phyloP scores from a whole-genome alignment of 2,797 vertebrate species.

The Phataginus tetradactyla region DNA sequence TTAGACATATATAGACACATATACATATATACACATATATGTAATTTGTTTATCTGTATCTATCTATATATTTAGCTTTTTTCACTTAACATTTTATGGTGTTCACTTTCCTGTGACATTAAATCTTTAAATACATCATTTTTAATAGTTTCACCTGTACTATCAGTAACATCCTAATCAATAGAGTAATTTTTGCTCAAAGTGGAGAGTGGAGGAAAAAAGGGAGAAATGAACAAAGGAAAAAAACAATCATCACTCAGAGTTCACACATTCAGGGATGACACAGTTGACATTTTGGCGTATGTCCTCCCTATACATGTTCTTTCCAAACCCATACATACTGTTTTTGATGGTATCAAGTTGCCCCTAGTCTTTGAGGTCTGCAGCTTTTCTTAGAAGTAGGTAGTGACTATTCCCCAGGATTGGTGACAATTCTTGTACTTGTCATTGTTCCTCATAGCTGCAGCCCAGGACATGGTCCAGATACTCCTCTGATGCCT shows the following conservation, averaged over 20 bases:
- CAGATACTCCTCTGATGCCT: too few relatives aligned
- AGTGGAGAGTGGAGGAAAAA: background rate
- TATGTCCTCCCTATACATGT: background rate
- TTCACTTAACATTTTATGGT: background rate
- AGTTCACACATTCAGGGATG: background rate
- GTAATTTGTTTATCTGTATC: too few relatives aligned
- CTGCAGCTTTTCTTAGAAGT: background rate
- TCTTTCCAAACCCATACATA: background rate
- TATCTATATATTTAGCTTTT: background rate
- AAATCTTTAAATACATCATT: background rate
- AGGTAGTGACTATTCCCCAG: background rate
- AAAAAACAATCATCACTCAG: background rate
- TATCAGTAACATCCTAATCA: background rate
- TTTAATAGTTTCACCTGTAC: background rate
- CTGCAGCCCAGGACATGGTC: background rate
- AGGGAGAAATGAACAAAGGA: background rate
- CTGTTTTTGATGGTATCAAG: background rate
- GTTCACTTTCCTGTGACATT: background rate
- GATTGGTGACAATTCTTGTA: background rate
- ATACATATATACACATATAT: background rate
- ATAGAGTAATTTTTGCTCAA: background rate
- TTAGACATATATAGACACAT: background rate
- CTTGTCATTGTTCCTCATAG: too few relatives aligned
- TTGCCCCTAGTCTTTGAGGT: background rate
- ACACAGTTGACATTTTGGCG: background rate